Evolutionary conservation across 2,113 vertebrate species (phyloP).

Genomic region (Geococcyx californianus): DNA sequence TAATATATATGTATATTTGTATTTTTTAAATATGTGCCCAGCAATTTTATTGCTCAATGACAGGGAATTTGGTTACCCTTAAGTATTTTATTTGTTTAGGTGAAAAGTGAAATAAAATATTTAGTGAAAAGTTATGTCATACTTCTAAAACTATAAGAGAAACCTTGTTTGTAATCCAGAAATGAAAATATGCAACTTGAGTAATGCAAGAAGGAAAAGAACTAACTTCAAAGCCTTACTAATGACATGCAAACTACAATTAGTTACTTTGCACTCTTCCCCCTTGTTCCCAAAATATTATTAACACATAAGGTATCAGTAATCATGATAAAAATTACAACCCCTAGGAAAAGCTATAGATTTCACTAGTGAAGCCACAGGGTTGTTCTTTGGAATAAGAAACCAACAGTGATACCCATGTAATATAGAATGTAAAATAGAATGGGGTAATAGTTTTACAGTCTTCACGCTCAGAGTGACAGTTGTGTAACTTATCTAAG

Average conservation of each 20-base stretch:
- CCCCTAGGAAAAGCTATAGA: slow-evolving; percentile 33
- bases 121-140: neutral
- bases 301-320: slow-evolving; percentile 61
- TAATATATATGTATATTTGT: neutral
- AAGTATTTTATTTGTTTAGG: neutral
- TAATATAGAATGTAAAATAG: neutral
- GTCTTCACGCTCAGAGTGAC: neutral
- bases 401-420: neutral
- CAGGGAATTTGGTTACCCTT: neutral
- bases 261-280: neutral
- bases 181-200: neutral
- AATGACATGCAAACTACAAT: neutral
- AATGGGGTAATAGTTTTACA: neutral
- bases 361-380: slow-evolving; percentile 20
- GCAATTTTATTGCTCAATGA: neutral
- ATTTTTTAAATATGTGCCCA: rapidly evolving
- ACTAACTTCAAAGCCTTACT: slow-evolving; percentile 18
- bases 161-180: neutral
- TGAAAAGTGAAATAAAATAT: neutral
- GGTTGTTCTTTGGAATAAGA: slow-evolving; percentile 26
- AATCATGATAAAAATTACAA: slow-evolving; percentile 54
- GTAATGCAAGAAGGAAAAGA: neutral
- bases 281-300: neutral
- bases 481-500: neutral
- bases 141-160: neutral